These are phyloP conservation scores for silkworm (Bombyx mori) DNA, from an alignment of 1,140 invertebrate genomes.

Conservation along the genomic window ASM3026992v2 NC_085115.1:8116001-8116500, in stretches of 20 bases:
- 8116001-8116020: constrained; percentile 1
- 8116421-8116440: constrained; percentile 36
- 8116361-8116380: constrained; percentile 30
- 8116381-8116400: constrained; percentile 32
- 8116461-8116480: too few relatives aligned
- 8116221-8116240: background rate
- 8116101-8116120: too few relatives aligned
- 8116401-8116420: constrained; percentile 27
- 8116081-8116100: too few relatives aligned
- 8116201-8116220: too few relatives aligned
- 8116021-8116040: constrained; percentile 12
- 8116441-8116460: too few relatives aligned
- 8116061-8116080: too few relatives aligned
- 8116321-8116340: constrained; percentile 17
- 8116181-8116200: too few relatives aligned
- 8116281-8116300: constrained; percentile 13
- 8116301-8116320: constrained; percentile 8
- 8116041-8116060: constrained; percentile 5
- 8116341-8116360: constrained; percentile 20
- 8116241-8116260: background rate
- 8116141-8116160: too few relatives aligned
- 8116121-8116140: too few relatives aligned
- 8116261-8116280: constrained; percentile 16
- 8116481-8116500: too few relatives aligned
- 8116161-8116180: too few relatives aligned